A percentile compares a stretch with the other conserved stretches of the same genome.
phyloP scores from a whole-genome alignment of 2,888 invertebrate species.

The Drosophila formosana region DNA sequence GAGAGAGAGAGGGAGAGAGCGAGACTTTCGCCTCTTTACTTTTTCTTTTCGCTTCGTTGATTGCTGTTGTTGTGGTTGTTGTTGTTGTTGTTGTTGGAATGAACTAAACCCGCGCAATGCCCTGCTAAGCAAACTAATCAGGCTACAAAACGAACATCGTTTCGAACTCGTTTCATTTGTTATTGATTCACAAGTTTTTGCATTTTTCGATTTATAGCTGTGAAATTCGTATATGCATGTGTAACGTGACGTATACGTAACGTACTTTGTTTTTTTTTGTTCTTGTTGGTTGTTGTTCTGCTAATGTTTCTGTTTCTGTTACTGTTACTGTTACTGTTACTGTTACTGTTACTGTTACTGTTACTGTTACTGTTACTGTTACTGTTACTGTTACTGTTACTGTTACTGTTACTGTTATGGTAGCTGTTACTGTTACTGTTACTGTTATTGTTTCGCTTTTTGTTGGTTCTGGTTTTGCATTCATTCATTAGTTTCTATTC shows the following conservation, averaged over 20 bases:
- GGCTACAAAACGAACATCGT: constrained; percentile 31
- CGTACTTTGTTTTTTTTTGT: constrained; percentile 37
- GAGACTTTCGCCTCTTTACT: constrained; percentile 19
- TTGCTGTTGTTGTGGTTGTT: constrained; percentile 17
- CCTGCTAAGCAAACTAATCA: constrained; percentile 47
- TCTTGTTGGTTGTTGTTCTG: constrained; percentile 34
- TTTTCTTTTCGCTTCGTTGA: constrained; percentile 15
- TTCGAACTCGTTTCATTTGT: neutral
- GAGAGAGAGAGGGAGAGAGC: too few relatives aligned
- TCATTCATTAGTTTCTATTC: constrained; percentile 11
- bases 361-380: too few relatives aligned
- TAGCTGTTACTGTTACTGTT: constrained; percentile 34
- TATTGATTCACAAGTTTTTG: constrained; percentile 10
- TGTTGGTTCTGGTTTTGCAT: constrained; percentile 40
- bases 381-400: constrained; percentile 22
- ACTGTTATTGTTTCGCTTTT: constrained; percentile 29
- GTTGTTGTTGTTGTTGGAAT: constrained; percentile 49
- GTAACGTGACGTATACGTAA: constrained; percentile 51
- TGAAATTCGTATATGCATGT: constrained; percentile 49
- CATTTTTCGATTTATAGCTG: constrained; percentile 6
- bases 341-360: constrained; percentile 33
- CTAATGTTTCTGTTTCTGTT: constrained; percentile 24
- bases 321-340: constrained; percentile 27
- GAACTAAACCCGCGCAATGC: constrained; percentile 67
- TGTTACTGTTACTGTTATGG: constrained; percentile 28